phyloP scores from a whole-genome alignment of 1,140 invertebrate species.

The Doryteuthis pealeii region DNA sequence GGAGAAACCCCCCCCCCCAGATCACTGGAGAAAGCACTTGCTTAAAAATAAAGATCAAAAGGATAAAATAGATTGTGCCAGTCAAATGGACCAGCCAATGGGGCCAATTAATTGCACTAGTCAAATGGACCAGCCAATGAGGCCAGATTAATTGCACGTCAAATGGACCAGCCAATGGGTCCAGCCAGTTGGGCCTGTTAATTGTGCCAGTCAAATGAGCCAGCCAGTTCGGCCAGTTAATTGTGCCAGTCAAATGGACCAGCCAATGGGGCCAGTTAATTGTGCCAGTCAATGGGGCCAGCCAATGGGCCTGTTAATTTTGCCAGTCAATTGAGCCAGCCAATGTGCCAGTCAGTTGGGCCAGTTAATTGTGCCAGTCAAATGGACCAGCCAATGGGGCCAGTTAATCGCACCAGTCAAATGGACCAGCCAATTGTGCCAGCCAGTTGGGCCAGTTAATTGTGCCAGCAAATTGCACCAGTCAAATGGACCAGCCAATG shows the following conservation, averaged over 20 bases:
- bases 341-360: conserved; percentile 15
- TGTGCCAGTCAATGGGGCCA: conserved; percentile 2
- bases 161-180: background rate
- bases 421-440: background rate
- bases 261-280: too few relatives aligned
- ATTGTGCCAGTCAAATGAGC: conserved; percentile 8
- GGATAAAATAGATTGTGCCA: background rate
- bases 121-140: too few relatives aligned
- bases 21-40: conserved; percentile 14
- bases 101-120: background rate
- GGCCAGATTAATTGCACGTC: too few relatives aligned
- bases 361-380: conserved; percentile 7
- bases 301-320: conserved; percentile 15
- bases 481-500: background rate
- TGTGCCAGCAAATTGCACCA: background rate
- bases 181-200: too few relatives aligned
- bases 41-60: conserved; percentile 14
- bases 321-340: background rate
- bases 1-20: background rate
- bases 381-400: too few relatives aligned
- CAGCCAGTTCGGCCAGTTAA: conserved; percentile 14
- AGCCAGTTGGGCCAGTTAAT: conserved; percentile 12
- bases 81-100: conserved; percentile 17
- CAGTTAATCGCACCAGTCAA: too few relatives aligned
- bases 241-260: conserved; percentile 1